Evolutionary conservation across 2,888 invertebrate genomes (phyloP), one percentile per base, ranked within the genome.

Genomic region (Molanna angustata): DNA sequence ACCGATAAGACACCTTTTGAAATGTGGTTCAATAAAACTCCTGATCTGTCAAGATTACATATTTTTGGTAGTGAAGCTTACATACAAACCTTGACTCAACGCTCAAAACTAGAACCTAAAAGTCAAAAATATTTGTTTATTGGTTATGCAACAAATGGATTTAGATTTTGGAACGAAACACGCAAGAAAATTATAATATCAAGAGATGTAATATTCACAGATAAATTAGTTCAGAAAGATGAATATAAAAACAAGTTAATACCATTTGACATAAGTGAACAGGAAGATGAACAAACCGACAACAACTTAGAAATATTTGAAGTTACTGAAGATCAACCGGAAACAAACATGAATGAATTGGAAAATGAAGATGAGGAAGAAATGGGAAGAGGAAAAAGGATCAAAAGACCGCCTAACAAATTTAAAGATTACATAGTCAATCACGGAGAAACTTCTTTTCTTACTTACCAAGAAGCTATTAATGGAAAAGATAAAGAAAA

Each of bases 381-480:
- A 35, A 4, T 4, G 14, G 35, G 13, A n/a, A 14, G 14, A 35
- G 13, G 4, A 13, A 11, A 14, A 13, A 35, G 35, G 14, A 35
- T 14, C 14, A 11, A 35, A 35, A 35, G 35, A n/a, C 9, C 35
- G 14, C 9, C 13, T 35, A 35, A 35, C 4, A 35, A 14, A 35
- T 14, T 14, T 35, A n/a, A n/a, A n/a, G n/a, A n/a, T n/a, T n/a
- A n/a, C n/a, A n/a, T n/a, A n/a, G 13, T 35, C 13, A 35, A 14
- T 11, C 14, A 35, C 35, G 14, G 14, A 4, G 35, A 35, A 4
- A 13, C 9, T 35, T 11, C 13, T 4, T 13, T 35, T 4, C 14
- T 35, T 13, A 35, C 35, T 4, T 35, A 35, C 13, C 35, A 35
- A 35, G 35, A 35, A 35, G 35, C 35, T 13, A 35, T 35, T 14